Evolutionary conservation across 2,888 invertebrate genomes (phyloP).

Genomic region (Octodonta nipae): DNA sequence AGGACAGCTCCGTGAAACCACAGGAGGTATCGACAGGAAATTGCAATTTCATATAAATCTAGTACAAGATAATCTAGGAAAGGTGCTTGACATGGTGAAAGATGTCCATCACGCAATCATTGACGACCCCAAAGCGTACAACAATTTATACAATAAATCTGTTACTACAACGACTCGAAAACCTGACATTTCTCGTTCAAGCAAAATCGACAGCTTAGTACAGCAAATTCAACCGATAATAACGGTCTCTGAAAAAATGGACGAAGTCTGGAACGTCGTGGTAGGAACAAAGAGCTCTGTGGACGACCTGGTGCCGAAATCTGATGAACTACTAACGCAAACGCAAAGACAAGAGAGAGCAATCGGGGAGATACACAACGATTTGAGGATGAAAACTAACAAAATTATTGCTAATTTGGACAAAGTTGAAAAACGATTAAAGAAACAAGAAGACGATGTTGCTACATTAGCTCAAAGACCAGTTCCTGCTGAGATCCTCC

Average conservation of each 20-base stretch:
- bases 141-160: constrained; percentile 43
- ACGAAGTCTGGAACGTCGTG: constrained; percentile 81
- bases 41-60: constrained; percentile 73
- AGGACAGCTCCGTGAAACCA: constrained; percentile 62
- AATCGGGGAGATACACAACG: constrained; percentile 73
- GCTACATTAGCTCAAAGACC: constrained; percentile 65
- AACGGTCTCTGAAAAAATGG: constrained; percentile 78
- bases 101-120: constrained; percentile 75
- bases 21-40: constrained; percentile 66
- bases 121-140: constrained; percentile 50
- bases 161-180: constrained; percentile 49
- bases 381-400: constrained; percentile 68
- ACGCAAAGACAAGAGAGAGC: constrained; percentile 77
- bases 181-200: constrained; percentile 42
- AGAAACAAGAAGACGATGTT: constrained; percentile 75
- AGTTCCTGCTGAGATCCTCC: constrained; percentile 56
- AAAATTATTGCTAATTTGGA: constrained; percentile 77
- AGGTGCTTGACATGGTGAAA: constrained; percentile 62
- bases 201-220: constrained; percentile 67
- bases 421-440: constrained; percentile 69
- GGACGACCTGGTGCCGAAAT: constrained; percentile 73
- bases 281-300: constrained; percentile 80
- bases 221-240: constrained; percentile 75
- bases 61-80: constrained; percentile 68
- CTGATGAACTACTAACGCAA: constrained; percentile 71